Base-by-base conservation (phyloP, 2,888 invertebrate species). In the Ochlodes sylvanus region DNA sequence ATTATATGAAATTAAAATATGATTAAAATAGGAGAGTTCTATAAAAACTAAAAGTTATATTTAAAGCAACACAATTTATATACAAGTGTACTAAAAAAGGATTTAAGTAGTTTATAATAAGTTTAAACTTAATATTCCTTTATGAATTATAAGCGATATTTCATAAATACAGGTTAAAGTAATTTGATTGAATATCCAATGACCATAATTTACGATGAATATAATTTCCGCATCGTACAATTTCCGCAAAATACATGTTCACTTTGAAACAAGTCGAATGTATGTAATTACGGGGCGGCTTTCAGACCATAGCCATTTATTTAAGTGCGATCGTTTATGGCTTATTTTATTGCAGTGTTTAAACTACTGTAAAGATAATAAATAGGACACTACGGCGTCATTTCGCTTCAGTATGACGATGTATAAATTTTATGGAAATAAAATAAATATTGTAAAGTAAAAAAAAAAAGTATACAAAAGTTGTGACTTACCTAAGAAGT, bases 401-500 rank as follows among this genome's bases (percentile, higher is more conserved):
- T 12, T 38, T 38, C 38, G 38, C 3, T 38, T 47, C 14, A 52
- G 21, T 19, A 19, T 7, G 2, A 7, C 17, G 2, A 50, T 12
- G 12, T 4, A 21, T 19, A 19, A 19, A 50, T n/a, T 19, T 1
- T 19, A 21, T 4, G 7, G 7, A 9, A 50, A 12, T 19, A 15
- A 15, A 10, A 50, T n/a, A 44, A 34, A 47, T 3, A n/a, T n/a
- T n/a, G n/a, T 27, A 12, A n/a, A 41, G 5, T 12, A 34, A 57
- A 57, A 38, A 57, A 27, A 14, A 60, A 34, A 14, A 50, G 7
- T 9, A 10, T 56, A 42, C 7, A 38, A 50, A 9, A 47, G 17
- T 6, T 21, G 27, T 15, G 32, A 92, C 92, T 92, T 75, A 92
- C 92, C 92, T 71, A 92, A 86, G 79, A 92, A 92, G 79, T 92